A percentile compares a stretch with the other conserved stretches of the same genome.
Evolutionary conservation across 2,888 invertebrate genomes (phyloP).

Genomic region (Acronicta alni): DNA sequence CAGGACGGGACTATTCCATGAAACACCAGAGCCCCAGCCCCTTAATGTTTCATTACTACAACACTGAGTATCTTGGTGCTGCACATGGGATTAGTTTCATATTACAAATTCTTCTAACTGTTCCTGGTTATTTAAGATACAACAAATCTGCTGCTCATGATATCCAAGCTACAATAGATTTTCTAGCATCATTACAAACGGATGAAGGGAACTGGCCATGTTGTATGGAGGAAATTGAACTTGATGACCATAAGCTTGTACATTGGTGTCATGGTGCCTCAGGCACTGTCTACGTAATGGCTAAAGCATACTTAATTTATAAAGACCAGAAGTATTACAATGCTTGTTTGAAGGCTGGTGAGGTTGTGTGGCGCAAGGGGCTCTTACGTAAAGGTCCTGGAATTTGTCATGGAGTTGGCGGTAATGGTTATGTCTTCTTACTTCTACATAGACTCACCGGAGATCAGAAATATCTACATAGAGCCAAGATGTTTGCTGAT

Average conservation of each 20-base stretch:
- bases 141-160: constrained; percentile 87
- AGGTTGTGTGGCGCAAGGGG: constrained; percentile 95
- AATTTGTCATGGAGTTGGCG: constrained; percentile 96
- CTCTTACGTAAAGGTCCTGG: constrained; percentile 96
- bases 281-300: constrained; percentile 94
- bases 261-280: constrained; percentile 98
- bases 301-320: constrained; percentile 93
- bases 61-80: constrained; percentile 93
- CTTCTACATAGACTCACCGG: constrained; percentile 93
- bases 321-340: constrained; percentile 92
- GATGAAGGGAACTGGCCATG: constrained; percentile 93
- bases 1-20: constrained; percentile 92
- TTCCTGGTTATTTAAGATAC: constrained; percentile 87
- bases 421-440: constrained; percentile 94
- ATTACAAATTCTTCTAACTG: constrained; percentile 87
- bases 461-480: constrained; percentile 92
- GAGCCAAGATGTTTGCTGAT: constrained; percentile 93
- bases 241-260: constrained; percentile 91
- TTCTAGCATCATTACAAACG: constrained; percentile 91
- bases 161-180: constrained; percentile 91
- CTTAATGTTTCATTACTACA: constrained; percentile 94
- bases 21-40: constrained; percentile 90
- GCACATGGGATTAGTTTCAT: constrained; percentile 89
- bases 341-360: constrained; percentile 91
- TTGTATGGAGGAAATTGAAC: constrained; percentile 91